A percentile compares a stretch with the other conserved stretches of the same genome.
Evolutionary conservation across 2,113 vertebrate species (phyloP).

Genomic region (Anser cygnoides): DNA sequence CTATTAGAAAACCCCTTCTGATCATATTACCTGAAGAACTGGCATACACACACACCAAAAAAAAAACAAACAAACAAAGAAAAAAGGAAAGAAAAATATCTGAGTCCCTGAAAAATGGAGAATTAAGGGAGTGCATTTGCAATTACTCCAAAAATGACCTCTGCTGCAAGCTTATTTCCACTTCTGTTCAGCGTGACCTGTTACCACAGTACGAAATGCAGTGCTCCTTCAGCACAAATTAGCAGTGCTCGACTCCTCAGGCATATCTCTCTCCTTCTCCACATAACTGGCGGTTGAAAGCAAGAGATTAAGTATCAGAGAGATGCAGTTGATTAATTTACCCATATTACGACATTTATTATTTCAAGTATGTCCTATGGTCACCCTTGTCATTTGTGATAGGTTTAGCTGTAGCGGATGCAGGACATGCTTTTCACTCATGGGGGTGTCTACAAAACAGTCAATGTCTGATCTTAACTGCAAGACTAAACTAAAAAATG

Average conservation of each 20-base stretch:
- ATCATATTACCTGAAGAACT: neutral
- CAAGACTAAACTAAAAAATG: neutral
- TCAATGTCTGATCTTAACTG: neutral
- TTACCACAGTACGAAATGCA: neutral
- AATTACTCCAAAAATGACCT: neutral
- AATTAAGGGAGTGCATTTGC: neutral
- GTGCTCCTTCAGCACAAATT: neutral
- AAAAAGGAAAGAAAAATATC: neutral
- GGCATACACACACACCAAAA: neutral
- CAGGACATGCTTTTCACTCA: neutral
- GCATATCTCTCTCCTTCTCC: neutral
- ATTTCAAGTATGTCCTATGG: rapidly evolving
- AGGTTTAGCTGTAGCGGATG: neutral
- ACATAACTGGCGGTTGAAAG: rapidly evolving
- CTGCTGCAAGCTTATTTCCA: neutral
- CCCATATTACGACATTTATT: neutral
- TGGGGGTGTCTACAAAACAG: neutral
- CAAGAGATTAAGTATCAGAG: neutral
- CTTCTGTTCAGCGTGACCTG: neutral
- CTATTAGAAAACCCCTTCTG: neutral
- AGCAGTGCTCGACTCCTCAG: neutral
- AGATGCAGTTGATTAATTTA: neutral
- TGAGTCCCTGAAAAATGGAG: neutral
- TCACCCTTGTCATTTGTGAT: neutral
- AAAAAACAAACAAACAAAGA: neutral